A percentile compares a stretch with the other conserved stretches of the same genome.
Conservation (phyloP, 2,888 invertebrate genomes). For the Ctenicera cuprea region DNA sequence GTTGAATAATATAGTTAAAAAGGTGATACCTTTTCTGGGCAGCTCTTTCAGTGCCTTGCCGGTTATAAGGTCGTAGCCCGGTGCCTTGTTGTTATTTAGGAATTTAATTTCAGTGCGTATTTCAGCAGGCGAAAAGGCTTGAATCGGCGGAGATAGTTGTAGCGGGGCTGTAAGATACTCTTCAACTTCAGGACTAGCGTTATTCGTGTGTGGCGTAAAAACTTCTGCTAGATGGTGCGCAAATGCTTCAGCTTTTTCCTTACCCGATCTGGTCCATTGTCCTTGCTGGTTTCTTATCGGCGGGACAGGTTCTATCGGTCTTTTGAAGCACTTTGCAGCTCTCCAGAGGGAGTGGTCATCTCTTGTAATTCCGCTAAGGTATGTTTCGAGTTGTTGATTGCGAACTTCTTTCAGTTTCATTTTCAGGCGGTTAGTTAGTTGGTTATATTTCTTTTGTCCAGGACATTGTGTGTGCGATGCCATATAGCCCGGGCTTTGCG, state of each 20-base stretch:
- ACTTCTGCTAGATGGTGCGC: neutral
- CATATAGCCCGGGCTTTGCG: neutral
- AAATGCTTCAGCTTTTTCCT: slow-evolving; percentile 4
- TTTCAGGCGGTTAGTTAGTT: neutral
- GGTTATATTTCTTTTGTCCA: slow-evolving; percentile 1
- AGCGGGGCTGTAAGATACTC: neutral
- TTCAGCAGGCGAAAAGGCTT: too few relatives aligned
- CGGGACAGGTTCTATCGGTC: neutral
- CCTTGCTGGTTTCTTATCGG: neutral
- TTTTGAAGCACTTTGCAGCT: slow-evolving; percentile 13
- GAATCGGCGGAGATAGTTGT: too few relatives aligned
- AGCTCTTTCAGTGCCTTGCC: too few relatives aligned
- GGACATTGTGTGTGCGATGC: neutral
- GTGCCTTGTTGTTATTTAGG: too few relatives aligned
- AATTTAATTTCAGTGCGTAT: too few relatives aligned
- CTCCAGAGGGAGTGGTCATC: slow-evolving; percentile 24
- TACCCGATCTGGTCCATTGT: neutral
- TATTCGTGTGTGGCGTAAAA: neutral
- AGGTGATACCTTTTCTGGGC: too few relatives aligned
- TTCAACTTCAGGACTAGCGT: neutral
- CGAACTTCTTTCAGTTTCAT: neutral
- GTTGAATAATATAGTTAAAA: too few relatives aligned
- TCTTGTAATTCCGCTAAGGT: neutral
- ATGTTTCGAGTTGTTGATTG: neutral
- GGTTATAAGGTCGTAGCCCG: too few relatives aligned